Evolutionary conservation across 2,113 vertebrate species (phyloP).

Genomic region (Pelodiscus sinensis): DNA sequence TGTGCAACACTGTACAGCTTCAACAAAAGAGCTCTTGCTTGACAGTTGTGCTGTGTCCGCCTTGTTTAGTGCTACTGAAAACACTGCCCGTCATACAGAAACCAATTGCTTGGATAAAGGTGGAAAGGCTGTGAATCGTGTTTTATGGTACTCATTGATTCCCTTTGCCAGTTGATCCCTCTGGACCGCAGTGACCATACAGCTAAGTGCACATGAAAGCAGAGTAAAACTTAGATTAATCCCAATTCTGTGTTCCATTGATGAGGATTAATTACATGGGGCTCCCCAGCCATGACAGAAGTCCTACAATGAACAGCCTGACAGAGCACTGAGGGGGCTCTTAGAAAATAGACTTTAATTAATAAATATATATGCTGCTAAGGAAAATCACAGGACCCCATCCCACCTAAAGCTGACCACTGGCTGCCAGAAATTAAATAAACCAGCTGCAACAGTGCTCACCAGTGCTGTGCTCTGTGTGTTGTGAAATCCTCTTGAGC

Average conservation of each 20-base stretch:
- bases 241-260: neutral
- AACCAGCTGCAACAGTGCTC: neutral
- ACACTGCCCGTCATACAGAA: constrained; percentile 63
- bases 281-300: neutral
- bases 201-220: neutral
- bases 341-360: neutral
- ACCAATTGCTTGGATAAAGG: constrained; percentile 44
- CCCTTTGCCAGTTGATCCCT: constrained; percentile 45
- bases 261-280: neutral
- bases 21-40: constrained; percentile 44
- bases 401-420: neutral
- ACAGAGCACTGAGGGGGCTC: neutral
- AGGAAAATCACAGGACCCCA: neutral
- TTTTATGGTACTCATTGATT: constrained; percentile 46
- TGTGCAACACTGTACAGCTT: constrained; percentile 38
- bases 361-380: neutral
- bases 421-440: neutral
- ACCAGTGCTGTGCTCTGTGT: neutral
- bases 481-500: neutral
- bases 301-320: neutral
- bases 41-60: constrained; percentile 19
- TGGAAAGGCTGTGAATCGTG: constrained; percentile 60
- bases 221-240: neutral
- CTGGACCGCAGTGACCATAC: neutral
- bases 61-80: constrained; percentile 56